These are phyloP conservation scores for Drosophila asahinai DNA, from an alignment of 1,140 invertebrate species.

Conservation along the genomic window DNA sequence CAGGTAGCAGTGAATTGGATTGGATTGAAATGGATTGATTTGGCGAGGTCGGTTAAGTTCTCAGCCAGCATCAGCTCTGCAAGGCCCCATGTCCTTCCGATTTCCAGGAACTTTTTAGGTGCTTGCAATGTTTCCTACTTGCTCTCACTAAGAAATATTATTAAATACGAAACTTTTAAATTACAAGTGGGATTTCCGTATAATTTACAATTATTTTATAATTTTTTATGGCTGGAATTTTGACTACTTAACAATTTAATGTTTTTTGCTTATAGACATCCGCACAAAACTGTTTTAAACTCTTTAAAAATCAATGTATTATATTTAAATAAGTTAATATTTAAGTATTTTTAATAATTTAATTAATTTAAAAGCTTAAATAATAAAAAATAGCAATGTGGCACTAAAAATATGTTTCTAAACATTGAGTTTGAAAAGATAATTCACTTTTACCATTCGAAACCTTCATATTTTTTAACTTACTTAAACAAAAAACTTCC, in stretches of 20 bases:
- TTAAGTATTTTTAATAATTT: neutral
- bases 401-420: neutral
- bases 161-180: no score
- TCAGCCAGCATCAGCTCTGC: neutral
- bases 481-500: no score
- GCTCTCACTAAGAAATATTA: no score
- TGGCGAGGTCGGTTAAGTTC: conserved; percentile 36
- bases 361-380: neutral
- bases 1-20: conserved; percentile 53
- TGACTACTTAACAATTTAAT: no score
- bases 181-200: no score
- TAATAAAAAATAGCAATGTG: neutral
- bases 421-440: no score
- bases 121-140: no score
- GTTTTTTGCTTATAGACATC: no score
- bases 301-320: neutral
- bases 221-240: no score
- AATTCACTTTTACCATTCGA: neutral
- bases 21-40: conserved; percentile 58
- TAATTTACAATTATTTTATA: neutral
- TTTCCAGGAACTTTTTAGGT: neutral
- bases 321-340: no score
- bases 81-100: neutral
- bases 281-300: no score
- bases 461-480: neutral